phyloP scores from a whole-genome alignment of 2,113 vertebrate genomes.

The Calidris pygmaea region DNA sequence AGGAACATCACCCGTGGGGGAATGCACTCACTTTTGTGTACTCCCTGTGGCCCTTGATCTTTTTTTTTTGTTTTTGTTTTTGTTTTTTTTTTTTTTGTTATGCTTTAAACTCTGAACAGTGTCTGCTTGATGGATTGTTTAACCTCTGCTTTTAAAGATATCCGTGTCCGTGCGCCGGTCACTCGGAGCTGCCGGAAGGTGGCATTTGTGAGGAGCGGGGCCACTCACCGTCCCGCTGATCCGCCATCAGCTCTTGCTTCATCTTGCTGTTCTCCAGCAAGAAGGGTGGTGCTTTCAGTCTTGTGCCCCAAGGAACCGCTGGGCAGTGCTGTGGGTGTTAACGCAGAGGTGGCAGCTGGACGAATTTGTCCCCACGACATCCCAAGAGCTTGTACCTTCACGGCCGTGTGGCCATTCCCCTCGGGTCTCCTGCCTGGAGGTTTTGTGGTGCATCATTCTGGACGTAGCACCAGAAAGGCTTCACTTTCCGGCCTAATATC shows the following conservation, averaged over 20 bases:
- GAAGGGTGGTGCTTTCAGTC: background rate
- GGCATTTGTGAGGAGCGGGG: background rate
- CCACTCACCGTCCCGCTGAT: background rate
- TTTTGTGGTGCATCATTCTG: background rate
- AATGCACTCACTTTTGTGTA: background rate
- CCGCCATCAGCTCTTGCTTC: background rate
- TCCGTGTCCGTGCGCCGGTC: background rate
- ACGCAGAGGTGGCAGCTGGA: background rate
- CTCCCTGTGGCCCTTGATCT: background rate
- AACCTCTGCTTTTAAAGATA: background rate
- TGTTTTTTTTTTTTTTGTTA: background rate
- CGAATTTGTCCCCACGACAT: background rate
- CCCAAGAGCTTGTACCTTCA: background rate
- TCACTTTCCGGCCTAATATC: background rate
- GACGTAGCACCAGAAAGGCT: accelerated
- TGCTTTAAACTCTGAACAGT: background rate
- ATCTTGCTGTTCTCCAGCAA: background rate
- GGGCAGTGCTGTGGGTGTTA: background rate
- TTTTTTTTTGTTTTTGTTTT: background rate
- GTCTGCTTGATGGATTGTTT: background rate
- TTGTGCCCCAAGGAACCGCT: background rate
- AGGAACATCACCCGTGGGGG: background rate
- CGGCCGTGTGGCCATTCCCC: background rate
- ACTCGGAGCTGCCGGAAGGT: background rate
- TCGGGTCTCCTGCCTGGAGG: background rate